Conservation (phyloP, 2,797 vertebrate species). For the Forpus xanthops region DNA sequence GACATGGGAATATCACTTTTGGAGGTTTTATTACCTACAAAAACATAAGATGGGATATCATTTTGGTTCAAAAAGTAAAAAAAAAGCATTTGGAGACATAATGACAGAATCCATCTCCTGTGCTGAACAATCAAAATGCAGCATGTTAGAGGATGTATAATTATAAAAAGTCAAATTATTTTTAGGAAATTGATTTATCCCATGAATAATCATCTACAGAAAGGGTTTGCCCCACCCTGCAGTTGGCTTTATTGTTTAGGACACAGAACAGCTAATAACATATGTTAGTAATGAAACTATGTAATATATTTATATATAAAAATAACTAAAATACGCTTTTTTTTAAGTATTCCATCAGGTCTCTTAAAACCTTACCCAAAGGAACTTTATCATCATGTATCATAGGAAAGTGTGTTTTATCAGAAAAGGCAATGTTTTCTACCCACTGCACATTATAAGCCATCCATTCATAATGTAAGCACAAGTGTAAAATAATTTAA, state of each 20-base stretch:
- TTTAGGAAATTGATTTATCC: neutral
- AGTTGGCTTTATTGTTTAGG: neutral
- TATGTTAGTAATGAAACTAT: neutral
- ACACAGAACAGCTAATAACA: neutral
- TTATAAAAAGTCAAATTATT: neutral
- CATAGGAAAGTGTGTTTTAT: neutral
- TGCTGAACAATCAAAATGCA: neutral
- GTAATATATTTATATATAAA: neutral
- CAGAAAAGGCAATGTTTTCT: neutral
- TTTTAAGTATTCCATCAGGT: neutral
- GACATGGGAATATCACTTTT: fast-evolving
- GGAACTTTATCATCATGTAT: neutral
- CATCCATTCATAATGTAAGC: neutral
- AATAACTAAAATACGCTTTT: neutral
- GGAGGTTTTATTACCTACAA: neutral
- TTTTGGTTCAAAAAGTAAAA: neutral
- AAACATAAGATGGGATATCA: fast-evolving
- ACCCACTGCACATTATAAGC: neutral
- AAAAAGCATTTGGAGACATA: neutral
- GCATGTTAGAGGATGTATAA: neutral
- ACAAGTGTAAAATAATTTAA: neutral
- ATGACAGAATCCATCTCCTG: neutral
- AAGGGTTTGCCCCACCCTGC: neutral
- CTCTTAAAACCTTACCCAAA: neutral
- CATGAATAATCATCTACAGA: neutral